Percentiles rank a stretch among this genome's conserved stretches.
phyloP scores from a whole-genome alignment of 1,140 invertebrate species.

The Nebria ingens region DNA sequence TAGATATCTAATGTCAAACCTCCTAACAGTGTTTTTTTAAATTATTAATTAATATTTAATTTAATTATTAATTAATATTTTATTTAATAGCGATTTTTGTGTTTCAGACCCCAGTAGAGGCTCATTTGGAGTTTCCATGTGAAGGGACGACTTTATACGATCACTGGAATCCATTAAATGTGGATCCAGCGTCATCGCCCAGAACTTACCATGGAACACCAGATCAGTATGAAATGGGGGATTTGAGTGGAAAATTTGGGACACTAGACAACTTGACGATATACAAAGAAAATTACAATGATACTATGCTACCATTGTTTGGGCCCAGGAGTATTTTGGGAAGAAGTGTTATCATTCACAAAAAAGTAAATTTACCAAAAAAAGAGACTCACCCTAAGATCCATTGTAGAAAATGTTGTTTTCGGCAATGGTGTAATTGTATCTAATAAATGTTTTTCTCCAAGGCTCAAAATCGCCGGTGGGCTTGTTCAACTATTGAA shows the following conservation, averaged over 20 bases:
- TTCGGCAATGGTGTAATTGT: conserved; percentile 11
- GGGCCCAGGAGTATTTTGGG: conserved; percentile 75
- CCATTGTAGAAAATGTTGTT: conserved; percentile 17
- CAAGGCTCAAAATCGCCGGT: conserved; percentile 44
- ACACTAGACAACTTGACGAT: conserved; percentile 47
- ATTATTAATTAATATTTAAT: conserved; percentile 3
- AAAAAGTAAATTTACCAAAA: conserved; percentile 40
- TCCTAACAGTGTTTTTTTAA: no score
- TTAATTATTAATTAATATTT: no score
- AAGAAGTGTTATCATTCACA: conserved; percentile 77
- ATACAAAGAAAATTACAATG: conserved; percentile 56
- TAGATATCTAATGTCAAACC: no score
- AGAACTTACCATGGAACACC: conserved; percentile 44
- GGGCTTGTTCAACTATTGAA: conserved; percentile 76
- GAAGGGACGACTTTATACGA: conserved; percentile 68
- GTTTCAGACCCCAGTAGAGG: conserved; percentile 61
- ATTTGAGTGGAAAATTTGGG: conserved; percentile 85
- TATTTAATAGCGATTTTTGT: conserved; percentile 13
- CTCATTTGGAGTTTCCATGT: conserved; percentile 79
- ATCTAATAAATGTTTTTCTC: conserved; percentile 12
- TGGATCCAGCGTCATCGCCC: conserved; percentile 50
- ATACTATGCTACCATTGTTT: conserved; percentile 75
- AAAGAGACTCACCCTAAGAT: background rate
- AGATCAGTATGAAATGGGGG: conserved; percentile 83
- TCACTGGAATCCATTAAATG: conserved; percentile 70